Evolutionary conservation across 2,113 vertebrate genomes (phyloP).

Genomic region (Scartelaos histophorus): DNA sequence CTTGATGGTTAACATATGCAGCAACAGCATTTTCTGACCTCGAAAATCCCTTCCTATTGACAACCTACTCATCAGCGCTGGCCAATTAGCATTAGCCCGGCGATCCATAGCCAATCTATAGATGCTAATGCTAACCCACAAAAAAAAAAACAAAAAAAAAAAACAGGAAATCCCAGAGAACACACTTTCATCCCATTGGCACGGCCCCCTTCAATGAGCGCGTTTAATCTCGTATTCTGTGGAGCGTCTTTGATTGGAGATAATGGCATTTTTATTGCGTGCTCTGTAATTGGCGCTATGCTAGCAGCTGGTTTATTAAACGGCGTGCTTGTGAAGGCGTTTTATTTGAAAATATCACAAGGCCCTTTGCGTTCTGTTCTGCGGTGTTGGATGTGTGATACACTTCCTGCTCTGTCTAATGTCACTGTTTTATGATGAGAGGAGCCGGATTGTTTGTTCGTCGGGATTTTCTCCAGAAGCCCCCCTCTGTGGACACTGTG

Average conservation of each 20-base stretch:
- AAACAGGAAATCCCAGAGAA: not conserved
- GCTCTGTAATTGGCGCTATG: not conserved
- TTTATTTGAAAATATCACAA: not conserved
- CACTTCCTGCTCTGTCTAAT: slow-evolving; percentile 60
- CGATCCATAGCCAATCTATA: not conserved
- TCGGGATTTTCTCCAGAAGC: slow-evolving; percentile 24
- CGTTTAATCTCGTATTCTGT: not conserved
- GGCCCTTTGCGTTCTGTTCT: not conserved
- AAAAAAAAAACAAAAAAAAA: too few species aligned
- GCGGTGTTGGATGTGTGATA: slow-evolving; percentile 31
- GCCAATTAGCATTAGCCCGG: not conserved
- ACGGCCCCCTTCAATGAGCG: not conserved
- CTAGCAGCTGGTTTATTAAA: not conserved
- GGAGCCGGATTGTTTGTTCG: slow-evolving; percentile 9
- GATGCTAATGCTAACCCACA: not conserved
- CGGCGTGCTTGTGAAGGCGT: slow-evolving; percentile 26
- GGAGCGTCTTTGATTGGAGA: not conserved
- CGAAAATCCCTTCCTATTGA: not conserved
- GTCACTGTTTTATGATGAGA: slow-evolving; percentile 52
- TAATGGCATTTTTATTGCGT: slow-evolving; percentile 1
- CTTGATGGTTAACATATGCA: not conserved
- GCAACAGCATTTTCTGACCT: not conserved
- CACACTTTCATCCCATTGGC: not conserved
- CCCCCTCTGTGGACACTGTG: slow-evolving; percentile 38
- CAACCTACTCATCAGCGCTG: not conserved